Evolutionary conservation across 2,113 vertebrate species (phyloP), one percentile per base, ranked within the genome.

Genomic region (Paradisaea rubra): DNA sequence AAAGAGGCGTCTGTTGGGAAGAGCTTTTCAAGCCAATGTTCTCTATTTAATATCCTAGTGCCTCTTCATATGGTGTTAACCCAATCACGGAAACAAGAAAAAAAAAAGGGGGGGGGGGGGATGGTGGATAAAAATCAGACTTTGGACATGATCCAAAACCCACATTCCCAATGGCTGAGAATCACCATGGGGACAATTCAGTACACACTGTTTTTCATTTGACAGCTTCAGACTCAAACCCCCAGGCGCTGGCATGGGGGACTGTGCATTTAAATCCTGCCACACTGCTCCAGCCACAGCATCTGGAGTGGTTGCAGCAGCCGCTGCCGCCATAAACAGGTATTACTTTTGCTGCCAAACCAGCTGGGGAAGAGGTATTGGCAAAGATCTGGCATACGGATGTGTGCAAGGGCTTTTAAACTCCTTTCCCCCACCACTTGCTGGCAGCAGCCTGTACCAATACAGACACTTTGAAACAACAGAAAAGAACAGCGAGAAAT

Each of bases 101-200:
- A 39, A 45, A 42, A 24, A 10, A 2, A 12, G 1, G 2, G 5
- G 1, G 35, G 4, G 23, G 16, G 15, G 7, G 4, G 6, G 13
- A 12, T 8, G 9, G 15, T 10, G 47, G 68, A 42, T 54, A 56
- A 64, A 66, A 44, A 35, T 28, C 35, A 19, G 60, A 81, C 41
- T 81, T 44, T 72, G 72, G 81, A 42, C 33, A 42, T 1, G 7
- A 35, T 37, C 85, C 92, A 91, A 79, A 82, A 33, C 30, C 33
- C 33, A 83, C 93, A 95, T 88, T 89, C 47, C 39, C 78, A 77
- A 57, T 6, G 13, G 52, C 25, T 77, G 56, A 81, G 70, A 53
- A 86, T 95, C 68, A 68, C 81, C 66, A 80, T 15, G 53, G 83
- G 88, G 59, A 94, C 87, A 88, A 89, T 81, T 93, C 82, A 70